Base-by-base conservation (phyloP, 2,888 invertebrate species). In the Micropterix aruncella region DNA sequence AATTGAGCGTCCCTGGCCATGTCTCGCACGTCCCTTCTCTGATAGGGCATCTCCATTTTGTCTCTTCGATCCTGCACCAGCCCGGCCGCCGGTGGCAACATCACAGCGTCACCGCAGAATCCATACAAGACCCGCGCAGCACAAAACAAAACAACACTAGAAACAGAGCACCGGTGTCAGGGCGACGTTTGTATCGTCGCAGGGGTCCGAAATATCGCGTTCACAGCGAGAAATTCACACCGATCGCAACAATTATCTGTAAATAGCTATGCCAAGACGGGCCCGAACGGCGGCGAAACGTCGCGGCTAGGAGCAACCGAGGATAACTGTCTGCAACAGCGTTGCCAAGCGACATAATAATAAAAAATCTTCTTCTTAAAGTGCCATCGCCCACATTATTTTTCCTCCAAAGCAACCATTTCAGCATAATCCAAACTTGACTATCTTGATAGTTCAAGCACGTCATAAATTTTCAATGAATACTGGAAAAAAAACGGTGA, bases 21-120 rank as follows among this genome's bases (percentile, higher is more conserved):
- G 57, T 69, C 69, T 52, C 69, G 60, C 42, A 69, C 66, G 56
- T 70, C 68, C 48, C 66, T 61, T 55, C 66, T 62, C 54, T 69
- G 69, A 55, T 61, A 69, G 55, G 68, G 62, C 70, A 70, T 70
- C 51, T 67, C 66, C 59, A 65, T 56, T 61, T 66, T 69, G 64
- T 70, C 65, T 56, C 62, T 60, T 56, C 66, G 60, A 58, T 69
- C 65, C 42, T 50, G 48, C 18, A 38, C 43, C 37, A 38, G 38
- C 4, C 43, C 38, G 36, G 38, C 38, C 16, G n/a, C 50, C 38
- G 51, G 50, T 40, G 52, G 52, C 46, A 52, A 47, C 50, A 52
- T 51, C 38, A 9, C 36, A 15, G 14, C 16, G 15, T 45, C 41
- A 44, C 46, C 16, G 38, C 17, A 40, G 27, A 39, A 18, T 27